Base-by-base conservation (phyloP, 2,888 invertebrate species). In the Drosophila prostipennis region DNA sequence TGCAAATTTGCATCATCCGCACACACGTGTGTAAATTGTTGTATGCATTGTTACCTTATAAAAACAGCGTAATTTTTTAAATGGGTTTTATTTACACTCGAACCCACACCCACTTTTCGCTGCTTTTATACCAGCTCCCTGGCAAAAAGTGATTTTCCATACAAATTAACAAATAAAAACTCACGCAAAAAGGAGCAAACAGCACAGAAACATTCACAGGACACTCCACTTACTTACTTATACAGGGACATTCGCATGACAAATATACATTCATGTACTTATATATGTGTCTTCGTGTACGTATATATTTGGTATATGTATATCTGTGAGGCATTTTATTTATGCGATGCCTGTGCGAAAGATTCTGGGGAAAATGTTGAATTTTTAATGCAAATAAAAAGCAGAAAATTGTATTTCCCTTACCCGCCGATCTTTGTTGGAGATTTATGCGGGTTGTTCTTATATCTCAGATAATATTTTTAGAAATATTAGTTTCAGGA, bases 41-140 rank as follows among this genome's bases (percentile, higher is more conserved):
- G 88, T 88, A 83, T 88, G 83, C 87, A 84, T 84, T 84, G 89
- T 84, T 86, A 84, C 87, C 83, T 84, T 88, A 88, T 86, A 84
- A 84, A 84, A 84, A 82, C 88, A 82, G 86, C 83, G 80, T 84
- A 87, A 83, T 83, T 88, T 65, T 83, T 88, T 88, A 86, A 83
- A 83, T 88, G 87, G 87, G 74, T 83, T 87, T 75, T 78, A 76
- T 71, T 71, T 42, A 60, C 53, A 67, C 69, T 69, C 65, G 26
- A 23, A n/a, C 45, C 68, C 37, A 7, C 8, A 43, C 43, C 43
- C 29, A n/a, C 5, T 23, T 16, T 37, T 40, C 14, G 32, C 51
- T 36, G 37, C 57, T 59, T 48, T 70, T 72, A 42, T 52, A 5
- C 46, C 23, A 10, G 16, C 2, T 37, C 54, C 34, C 40, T 16